phyloP scores from a whole-genome alignment of 1,140 invertebrate genomes.

The Scaptodrosophila lebanonensis region DNA sequence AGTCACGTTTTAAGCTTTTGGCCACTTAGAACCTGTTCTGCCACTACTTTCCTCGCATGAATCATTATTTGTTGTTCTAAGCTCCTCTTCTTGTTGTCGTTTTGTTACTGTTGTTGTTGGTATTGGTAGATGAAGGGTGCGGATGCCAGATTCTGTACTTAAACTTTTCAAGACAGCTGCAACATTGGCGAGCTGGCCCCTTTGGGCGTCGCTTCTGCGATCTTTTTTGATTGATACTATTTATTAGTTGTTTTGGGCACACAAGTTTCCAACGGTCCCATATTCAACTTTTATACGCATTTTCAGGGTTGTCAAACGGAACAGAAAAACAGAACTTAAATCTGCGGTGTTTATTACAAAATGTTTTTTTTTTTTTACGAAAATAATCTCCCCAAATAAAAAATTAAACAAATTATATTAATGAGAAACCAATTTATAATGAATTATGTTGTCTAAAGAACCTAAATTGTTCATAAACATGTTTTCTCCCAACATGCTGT shows the following conservation, averaged over 20 bases:
- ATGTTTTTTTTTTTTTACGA: too few relatives aligned
- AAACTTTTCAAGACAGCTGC: conserved; percentile 59
- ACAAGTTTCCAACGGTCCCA: background rate
- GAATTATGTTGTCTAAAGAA: too few relatives aligned
- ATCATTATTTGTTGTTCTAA: conserved; percentile 67
- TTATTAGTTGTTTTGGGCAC: conserved; percentile 59
- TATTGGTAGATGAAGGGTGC: too few relatives aligned
- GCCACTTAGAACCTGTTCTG: conserved; percentile 58
- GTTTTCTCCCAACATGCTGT: too few relatives aligned
- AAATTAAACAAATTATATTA: too few relatives aligned
- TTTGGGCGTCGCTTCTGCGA: conserved; percentile 63
- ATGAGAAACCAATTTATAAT: too few relatives aligned
- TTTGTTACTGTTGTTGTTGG: too few relatives aligned
- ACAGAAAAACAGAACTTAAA: background rate
- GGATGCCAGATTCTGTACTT: conserved; percentile 10
- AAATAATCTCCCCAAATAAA: too few relatives aligned
- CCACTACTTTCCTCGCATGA: conserved; percentile 70
- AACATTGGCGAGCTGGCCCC: conserved; percentile 59
- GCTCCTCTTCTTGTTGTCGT: too few relatives aligned
- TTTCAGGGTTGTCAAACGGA: conserved; percentile 34
- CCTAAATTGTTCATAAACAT: too few relatives aligned
- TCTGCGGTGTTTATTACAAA: too few relatives aligned
- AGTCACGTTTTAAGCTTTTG: conserved; percentile 48
- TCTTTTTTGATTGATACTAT: conserved; percentile 72
- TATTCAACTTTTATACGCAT: conserved; percentile 24